Evolutionary conservation across 30 jellyfish, hydroid and myxozoan genomes (phyloP).

Genomic region (Cassiopea xamachana): DNA sequence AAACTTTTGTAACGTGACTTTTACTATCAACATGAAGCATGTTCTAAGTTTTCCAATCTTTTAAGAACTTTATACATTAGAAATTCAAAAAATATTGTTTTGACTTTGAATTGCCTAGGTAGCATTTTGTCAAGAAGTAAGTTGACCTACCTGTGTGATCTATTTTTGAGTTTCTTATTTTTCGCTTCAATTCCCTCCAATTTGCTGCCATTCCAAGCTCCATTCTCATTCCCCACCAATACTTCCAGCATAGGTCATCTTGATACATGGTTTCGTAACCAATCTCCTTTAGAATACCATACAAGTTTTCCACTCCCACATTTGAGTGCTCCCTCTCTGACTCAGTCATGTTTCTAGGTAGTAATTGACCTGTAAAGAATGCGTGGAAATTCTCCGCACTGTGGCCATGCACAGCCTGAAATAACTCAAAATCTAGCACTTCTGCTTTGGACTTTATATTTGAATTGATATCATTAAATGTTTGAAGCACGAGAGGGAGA

Average conservation of each 20-base stretch:
- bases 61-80: too few relatives aligned
- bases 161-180: constrained; percentile 32
- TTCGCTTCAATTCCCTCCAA: constrained; percentile 61
- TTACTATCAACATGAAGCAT: too few relatives aligned
- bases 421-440: constrained; percentile 80
- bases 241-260: constrained; percentile 95
- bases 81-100: too few relatives aligned
- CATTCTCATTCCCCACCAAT: constrained; percentile 88
- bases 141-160: constrained; percentile 88
- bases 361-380: constrained; percentile 80
- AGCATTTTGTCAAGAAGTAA: too few relatives aligned
- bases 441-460: constrained; percentile 47
- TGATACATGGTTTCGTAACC: constrained; percentile 85
- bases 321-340: constrained; percentile 54
- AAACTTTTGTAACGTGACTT: too few relatives aligned
- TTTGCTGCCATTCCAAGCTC: constrained; percentile 80
- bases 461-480: constrained; percentile 61
- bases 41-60: too few relatives aligned
- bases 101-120: too few relatives aligned
- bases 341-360: constrained; percentile 70
- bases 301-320: constrained; percentile 60
- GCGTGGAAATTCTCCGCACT: constrained; percentile 89
- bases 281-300: constrained; percentile 15
- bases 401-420: constrained; percentile 96
- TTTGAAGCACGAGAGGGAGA: constrained; percentile 51